Conservation (phyloP, 2,888 invertebrate genomes). For the Drosophila vallismaia region DNA sequence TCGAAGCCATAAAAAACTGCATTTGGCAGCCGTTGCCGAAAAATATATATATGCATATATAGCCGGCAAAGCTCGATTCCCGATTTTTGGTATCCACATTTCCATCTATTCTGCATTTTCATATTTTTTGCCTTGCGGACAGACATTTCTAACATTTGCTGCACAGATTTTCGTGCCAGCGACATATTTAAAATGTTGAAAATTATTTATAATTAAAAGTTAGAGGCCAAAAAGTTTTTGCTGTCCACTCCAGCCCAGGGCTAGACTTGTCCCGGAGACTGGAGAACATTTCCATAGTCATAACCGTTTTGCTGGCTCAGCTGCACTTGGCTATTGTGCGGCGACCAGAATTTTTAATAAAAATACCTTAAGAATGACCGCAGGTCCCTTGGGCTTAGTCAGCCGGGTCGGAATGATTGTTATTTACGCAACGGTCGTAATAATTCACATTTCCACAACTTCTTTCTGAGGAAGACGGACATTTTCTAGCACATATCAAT, state of each 20-base stretch:
- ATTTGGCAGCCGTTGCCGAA: slow-evolving; percentile 75
- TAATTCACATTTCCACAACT: slow-evolving; percentile 68
- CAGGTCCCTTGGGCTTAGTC: slow-evolving; percentile 23
- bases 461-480: slow-evolving; percentile 18
- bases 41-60: slow-evolving; percentile 43
- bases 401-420: slow-evolving; percentile 71
- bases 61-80: slow-evolving; percentile 10
- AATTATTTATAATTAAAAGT: slow-evolving; percentile 81
- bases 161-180: slow-evolving; percentile 78
- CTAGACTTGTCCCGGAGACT: slow-evolving; percentile 26
- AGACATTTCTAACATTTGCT: slow-evolving; percentile 58
- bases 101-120: slow-evolving; percentile 41
- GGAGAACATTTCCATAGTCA: slow-evolving; percentile 18
- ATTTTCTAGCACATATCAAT: slow-evolving; percentile 17
- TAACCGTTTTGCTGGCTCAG: slow-evolving; percentile 24
- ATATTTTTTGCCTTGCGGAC: slow-evolving; percentile 21
- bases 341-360: slow-evolving; percentile 63
- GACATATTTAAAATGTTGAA: slow-evolving; percentile 79
- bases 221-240: slow-evolving; percentile 74
- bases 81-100: slow-evolving; percentile 35
- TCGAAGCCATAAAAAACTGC: slow-evolving; percentile 79
- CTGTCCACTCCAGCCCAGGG: slow-evolving; percentile 26
- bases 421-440: slow-evolving; percentile 81
- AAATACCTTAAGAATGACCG: slow-evolving; percentile 48
- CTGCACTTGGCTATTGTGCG: slow-evolving; percentile 26